Conservation (phyloP, 2,888 invertebrate genomes). For the Tetramorium bicarinatum region DNA sequence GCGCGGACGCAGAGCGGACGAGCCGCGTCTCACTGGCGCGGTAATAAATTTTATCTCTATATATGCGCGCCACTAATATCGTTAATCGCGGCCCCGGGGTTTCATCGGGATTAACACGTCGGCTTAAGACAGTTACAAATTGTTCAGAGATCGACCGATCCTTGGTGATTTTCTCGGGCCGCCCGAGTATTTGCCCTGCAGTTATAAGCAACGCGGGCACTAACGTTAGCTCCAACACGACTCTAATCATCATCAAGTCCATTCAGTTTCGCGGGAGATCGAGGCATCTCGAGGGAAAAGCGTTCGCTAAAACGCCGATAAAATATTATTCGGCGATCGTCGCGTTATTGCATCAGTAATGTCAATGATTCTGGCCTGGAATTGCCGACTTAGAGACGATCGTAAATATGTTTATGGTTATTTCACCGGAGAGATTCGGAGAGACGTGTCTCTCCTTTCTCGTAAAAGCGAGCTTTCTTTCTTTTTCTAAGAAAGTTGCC, state of each 20-base stretch:
- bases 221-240: background rate
- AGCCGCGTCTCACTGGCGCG: slow-evolving; percentile 3
- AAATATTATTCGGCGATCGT: slow-evolving; percentile 35
- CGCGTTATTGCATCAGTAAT: slow-evolving; percentile 45
- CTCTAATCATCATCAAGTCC: slow-evolving; percentile 67
- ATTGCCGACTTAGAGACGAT: slow-evolving; percentile 20
- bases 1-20: background rate
- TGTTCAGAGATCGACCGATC: slow-evolving; percentile 20
- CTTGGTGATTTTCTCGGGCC: background rate
- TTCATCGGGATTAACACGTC: slow-evolving; percentile 39
- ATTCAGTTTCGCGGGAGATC: slow-evolving; percentile 27
- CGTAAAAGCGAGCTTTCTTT: slow-evolving; percentile 20
- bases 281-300: background rate
- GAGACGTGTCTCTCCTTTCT: background rate
- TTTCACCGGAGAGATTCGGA: slow-evolving; percentile 27
- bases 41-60: slow-evolving; percentile 44
- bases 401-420: slow-evolving; percentile 45
- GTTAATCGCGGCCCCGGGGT: background rate
- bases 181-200: background rate
- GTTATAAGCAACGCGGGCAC: background rate
- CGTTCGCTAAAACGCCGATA: slow-evolving; percentile 29
- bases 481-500: background rate
- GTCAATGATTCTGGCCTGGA: slow-evolving; percentile 33
- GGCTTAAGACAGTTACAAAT: slow-evolving; percentile 16
- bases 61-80: slow-evolving; percentile 24